Evolutionary conservation across 2,113 vertebrate genomes (phyloP).

Genomic region (Macquaria australasica): DNA sequence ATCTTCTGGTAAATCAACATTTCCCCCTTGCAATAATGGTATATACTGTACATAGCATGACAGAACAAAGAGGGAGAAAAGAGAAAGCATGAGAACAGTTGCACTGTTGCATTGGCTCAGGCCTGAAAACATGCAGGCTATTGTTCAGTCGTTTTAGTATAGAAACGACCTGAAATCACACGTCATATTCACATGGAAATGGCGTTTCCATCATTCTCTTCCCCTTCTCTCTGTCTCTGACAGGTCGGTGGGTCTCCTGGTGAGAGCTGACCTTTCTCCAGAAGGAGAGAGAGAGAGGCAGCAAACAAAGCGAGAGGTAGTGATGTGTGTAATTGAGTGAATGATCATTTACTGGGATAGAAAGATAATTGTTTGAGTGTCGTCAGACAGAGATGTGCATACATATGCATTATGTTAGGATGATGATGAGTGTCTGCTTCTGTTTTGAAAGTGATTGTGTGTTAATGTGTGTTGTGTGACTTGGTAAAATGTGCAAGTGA

Average conservation of each 20-base stretch:
- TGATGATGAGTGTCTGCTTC: slow-evolving; percentile 19
- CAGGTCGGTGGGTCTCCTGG: slow-evolving; percentile 71
- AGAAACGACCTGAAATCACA: neutral
- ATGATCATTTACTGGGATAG: slow-evolving; percentile 65
- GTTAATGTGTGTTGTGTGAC: slow-evolving; percentile 39
- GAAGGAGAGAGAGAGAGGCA: slow-evolving; percentile 57
- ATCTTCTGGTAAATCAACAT: no score
- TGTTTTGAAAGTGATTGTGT: slow-evolving; percentile 35
- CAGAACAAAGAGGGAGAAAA: no score
- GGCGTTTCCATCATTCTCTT: slow-evolving; percentile 53
- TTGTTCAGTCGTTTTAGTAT: neutral
- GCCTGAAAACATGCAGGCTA: no score
- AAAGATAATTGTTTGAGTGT: slow-evolving; percentile 56
- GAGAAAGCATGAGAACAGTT: no score
- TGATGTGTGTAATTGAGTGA: slow-evolving; percentile 66
- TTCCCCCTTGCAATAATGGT: no score
- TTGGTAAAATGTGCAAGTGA: slow-evolving; percentile 43
- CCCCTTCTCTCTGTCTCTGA: slow-evolving; percentile 40
- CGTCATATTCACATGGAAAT: neutral
- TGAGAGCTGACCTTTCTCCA: slow-evolving; percentile 80
- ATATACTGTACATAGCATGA: no score
- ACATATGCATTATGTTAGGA: slow-evolving; percentile 25
- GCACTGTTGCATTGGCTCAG: no score
- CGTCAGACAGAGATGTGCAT: slow-evolving; percentile 47
- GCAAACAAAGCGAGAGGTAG: slow-evolving; percentile 61